phyloP scores from a whole-genome alignment of 2,113 vertebrate genomes.

The Nicator chloris region DNA sequence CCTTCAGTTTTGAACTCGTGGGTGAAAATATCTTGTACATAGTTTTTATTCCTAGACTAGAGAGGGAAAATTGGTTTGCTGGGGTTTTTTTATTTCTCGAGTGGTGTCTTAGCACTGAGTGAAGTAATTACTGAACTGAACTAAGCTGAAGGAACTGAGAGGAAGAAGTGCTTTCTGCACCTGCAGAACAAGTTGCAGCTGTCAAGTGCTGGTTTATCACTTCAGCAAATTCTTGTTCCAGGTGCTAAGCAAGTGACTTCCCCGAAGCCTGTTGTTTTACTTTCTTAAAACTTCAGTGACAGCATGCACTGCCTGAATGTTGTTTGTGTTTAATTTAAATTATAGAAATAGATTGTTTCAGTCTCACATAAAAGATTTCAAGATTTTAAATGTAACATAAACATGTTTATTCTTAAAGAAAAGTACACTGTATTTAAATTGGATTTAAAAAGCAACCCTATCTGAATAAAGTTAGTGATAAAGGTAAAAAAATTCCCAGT shows the following conservation, averaged over 20 bases:
- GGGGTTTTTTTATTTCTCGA: background rate
- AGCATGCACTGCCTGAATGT: background rate
- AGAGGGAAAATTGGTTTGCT: background rate
- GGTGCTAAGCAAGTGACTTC: slow-evolving; percentile 53
- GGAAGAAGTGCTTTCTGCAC: slow-evolving; percentile 54
- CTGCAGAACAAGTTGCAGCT: slow-evolving; percentile 55
- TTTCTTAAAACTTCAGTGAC: background rate
- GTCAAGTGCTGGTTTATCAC: slow-evolving; percentile 55
- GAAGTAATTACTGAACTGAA: slow-evolving; percentile 5
- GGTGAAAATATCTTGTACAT: background rate
- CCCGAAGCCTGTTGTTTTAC: slow-evolving; percentile 8
- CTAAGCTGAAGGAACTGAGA: slow-evolving; percentile 14
- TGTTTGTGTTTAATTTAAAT: background rate
- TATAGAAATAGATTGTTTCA: background rate
- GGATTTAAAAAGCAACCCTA: background rate
- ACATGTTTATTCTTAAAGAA: background rate
- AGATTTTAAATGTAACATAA: background rate
- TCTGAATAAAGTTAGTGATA: background rate
- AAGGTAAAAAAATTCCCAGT: background rate
- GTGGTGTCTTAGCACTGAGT: background rate
- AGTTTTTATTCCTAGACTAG: background rate
- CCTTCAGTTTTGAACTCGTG: background rate
- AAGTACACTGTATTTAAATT: background rate
- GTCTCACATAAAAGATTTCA: background rate
- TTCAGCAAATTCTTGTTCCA: slow-evolving; percentile 45